These are phyloP conservation scores for Thymallus thymallus DNA, from an alignment of 2,113 vertebrate genomes.

Conservation along the genomic window DNA sequence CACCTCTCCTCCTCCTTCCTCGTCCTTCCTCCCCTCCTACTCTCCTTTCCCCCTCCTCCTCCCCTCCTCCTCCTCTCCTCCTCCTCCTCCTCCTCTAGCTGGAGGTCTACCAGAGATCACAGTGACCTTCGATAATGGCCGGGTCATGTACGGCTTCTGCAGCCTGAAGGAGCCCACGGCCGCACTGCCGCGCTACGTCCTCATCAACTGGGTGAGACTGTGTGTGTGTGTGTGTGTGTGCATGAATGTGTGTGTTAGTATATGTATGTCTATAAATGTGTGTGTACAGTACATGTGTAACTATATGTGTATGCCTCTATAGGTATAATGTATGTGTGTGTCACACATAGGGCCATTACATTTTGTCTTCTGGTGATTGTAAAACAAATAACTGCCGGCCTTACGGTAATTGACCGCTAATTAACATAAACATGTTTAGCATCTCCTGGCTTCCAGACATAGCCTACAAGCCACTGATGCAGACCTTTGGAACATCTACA, in stretches of 20 bases:
- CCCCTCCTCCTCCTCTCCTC: neutral
- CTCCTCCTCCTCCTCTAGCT: conserved; percentile 63
- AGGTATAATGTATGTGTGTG: neutral
- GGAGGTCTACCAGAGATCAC: conserved; percentile 91
- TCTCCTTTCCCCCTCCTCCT: neutral
- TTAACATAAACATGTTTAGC: too few species aligned
- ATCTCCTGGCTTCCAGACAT: too few species aligned
- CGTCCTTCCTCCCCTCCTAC: neutral
- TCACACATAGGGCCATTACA: too few species aligned
- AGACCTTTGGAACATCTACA: too few species aligned
- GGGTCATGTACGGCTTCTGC: conserved; percentile 99
- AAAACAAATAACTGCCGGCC: too few species aligned
- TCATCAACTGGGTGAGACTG: conserved; percentile 94
- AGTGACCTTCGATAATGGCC: conserved; percentile 85
- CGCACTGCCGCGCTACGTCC: conserved; percentile 91
- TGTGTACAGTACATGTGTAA: neutral
- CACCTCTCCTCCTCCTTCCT: neutral
- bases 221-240: conserved; percentile 14
- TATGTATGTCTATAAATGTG: neutral
- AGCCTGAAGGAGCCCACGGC: conserved; percentile 90
- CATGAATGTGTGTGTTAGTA: neutral
- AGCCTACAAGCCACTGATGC: too few species aligned
- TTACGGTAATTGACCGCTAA: too few species aligned
- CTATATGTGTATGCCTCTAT: neutral
- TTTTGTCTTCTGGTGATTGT: too few species aligned